These are phyloP conservation scores for Macquaria australasica DNA, from an alignment of 2,113 vertebrate genomes.

Conservation along the genomic window DNA sequence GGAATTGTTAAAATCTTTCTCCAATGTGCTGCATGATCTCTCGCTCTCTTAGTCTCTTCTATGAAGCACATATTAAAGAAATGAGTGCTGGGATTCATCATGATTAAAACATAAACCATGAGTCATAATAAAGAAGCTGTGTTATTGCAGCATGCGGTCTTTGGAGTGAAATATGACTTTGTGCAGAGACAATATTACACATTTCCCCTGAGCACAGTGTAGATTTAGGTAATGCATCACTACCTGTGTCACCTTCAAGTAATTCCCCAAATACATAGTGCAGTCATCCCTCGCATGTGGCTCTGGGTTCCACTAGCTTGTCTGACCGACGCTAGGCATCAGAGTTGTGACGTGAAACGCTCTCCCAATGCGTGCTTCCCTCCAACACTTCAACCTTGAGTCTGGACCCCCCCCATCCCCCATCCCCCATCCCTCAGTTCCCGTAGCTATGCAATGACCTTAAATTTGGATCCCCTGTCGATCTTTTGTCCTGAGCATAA, in stretches of 20 bases:
- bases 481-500: constrained; percentile 75
- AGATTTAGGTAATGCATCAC: constrained; percentile 39
- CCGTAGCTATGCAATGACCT: constrained; percentile 78
- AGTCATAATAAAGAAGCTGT: constrained; percentile 3
- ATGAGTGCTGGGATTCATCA: not conserved
- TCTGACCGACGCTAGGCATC: constrained; percentile 1
- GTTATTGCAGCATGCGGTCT: not conserved
- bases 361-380: constrained; percentile 30
- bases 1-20: constrained; percentile 14
- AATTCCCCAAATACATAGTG: constrained; percentile 7
- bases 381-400: constrained; percentile 48
- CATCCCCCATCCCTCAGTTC: constrained; percentile 57
- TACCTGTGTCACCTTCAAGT: constrained; percentile 46
- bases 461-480: constrained; percentile 78
- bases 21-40: not conserved
- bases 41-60: not conserved
- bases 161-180: constrained; percentile 32
- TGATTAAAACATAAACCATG: constrained; percentile 30
- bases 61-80: not conserved
- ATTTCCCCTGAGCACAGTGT: constrained; percentile 15
- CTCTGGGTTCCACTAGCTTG: not conserved
- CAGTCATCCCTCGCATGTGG: not conserved
- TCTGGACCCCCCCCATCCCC: constrained; percentile 11
- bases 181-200: constrained; percentile 26
- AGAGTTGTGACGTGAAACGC: not conserved